Evolutionary conservation across 1,140 invertebrate species (phyloP).

Genomic region (Batillaria attramentaria): DNA sequence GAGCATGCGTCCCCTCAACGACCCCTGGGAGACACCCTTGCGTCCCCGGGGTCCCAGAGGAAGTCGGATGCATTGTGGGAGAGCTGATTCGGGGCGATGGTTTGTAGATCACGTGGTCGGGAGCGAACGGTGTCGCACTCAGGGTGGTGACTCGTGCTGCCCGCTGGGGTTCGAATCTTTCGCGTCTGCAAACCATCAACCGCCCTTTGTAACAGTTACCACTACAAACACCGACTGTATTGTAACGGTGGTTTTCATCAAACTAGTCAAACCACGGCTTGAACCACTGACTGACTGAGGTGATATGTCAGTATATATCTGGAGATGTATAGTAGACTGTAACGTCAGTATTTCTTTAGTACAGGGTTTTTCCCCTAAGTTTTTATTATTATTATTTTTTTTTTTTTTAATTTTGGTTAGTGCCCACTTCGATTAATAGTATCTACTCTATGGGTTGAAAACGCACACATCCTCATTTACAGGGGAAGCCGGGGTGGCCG

Average conservation of each 20-base stretch:
- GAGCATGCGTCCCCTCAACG: conserved; percentile 27
- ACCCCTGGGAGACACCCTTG: conserved; percentile 4
- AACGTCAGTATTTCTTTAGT: too few species aligned
- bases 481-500: too few species aligned
- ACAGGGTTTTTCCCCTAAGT: too few species aligned
- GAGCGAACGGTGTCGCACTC: conserved; percentile 31
- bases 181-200: neutral
- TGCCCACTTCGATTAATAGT: too few species aligned
- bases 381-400: too few species aligned
- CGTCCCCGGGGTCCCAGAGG: conserved; percentile 14
- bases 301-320: too few species aligned
- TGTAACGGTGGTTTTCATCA: neutral
- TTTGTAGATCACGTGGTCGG: conserved; percentile 24
- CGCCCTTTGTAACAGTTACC: neutral
- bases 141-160: conserved; percentile 25
- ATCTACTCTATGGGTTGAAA: too few species aligned
- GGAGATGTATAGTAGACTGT: too few species aligned
- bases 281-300: too few species aligned
- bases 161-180: neutral
- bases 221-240: neutral
- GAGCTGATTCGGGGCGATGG: conserved; percentile 5
- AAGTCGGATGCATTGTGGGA: conserved; percentile 34
- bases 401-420: too few species aligned
- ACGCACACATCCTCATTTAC: too few species aligned
- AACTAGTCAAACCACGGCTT: neutral